Percentiles rank a stretch among this genome's conserved stretches.
These are phyloP conservation scores for Lycocorax pyrrhopterus DNA, from an alignment of 2,113 vertebrate genomes.

Conservation along the genomic window DNA sequence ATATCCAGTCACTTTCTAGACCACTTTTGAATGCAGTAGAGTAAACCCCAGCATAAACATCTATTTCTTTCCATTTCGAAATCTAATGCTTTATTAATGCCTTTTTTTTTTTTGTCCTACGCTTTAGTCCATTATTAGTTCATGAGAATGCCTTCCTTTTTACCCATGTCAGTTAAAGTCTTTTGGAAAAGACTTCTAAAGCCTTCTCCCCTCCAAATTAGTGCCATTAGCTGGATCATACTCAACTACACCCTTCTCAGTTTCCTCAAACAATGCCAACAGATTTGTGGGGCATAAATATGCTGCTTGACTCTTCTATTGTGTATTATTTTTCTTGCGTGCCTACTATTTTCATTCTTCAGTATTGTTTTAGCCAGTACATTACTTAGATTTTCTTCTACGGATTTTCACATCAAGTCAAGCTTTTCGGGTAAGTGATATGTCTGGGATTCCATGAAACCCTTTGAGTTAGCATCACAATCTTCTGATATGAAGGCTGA, in stretches of 20 bases:
- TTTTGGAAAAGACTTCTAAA: neutral
- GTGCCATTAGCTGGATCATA: neutral
- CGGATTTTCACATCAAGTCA: neutral
- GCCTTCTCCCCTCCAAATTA: neutral
- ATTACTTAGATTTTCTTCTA: neutral
- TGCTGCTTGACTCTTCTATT: neutral
- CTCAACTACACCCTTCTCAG: neutral
- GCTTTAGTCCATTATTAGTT: neutral
- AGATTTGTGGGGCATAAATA: neutral
- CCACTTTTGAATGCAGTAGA: neutral
- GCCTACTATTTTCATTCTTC: neutral
- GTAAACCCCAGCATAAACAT: neutral
- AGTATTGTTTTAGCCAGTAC: neutral
- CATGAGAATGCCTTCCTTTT: neutral
- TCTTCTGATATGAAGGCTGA: neutral
- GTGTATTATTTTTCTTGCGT: neutral
- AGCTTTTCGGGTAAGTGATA: neutral
- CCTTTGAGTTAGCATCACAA: neutral
- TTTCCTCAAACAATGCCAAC: neutral
- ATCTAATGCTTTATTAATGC: neutral
- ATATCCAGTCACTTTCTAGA: neutral
- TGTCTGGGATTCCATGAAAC: neutral
- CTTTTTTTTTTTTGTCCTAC: neutral
- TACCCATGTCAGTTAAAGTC: neutral
- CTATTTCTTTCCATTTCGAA: neutral